Evolutionary conservation across 2,888 invertebrate genomes (phyloP), one percentile per base, ranked within the genome.

Genomic region (Luffia ferchaultella): DNA sequence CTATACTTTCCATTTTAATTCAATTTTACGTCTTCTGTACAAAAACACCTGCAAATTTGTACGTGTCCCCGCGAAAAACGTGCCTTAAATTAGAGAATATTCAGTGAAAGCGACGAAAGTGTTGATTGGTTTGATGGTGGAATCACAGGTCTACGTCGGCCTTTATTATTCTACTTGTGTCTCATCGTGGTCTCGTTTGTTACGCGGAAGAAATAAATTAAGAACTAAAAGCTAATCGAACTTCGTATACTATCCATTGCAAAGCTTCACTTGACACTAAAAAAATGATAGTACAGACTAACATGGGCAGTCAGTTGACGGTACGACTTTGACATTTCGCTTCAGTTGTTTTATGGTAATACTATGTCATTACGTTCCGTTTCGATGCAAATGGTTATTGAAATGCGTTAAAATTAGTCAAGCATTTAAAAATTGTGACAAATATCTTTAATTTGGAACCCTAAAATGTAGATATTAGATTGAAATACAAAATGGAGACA

Each of bases 131-230:
- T 61, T 54, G 55, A 56, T 58, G 54, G 56, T 57, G 60, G 56
- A 68, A 66, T 67, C 64, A 73, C 67, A 67, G 65, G 61, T 59
- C 55, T 54, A 61, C 60, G 56, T 57, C 59, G 30, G 60, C 67
- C 63, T 64, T 63, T 59, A 53, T 61, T 65, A 68, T 70, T 69
- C 66, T 72, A 69, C 64, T 69, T 70, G 61, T 68, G 71, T 71
- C 62, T 70, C 79, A 79, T 79, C 62, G 64, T 77, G 60, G 57
- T 57, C 65, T 65, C 60, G 67, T 67, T 55, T 46, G 58, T 54
- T 61, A 66, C 69, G 68, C 63, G 64, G 57, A 56, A 59, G 55
- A 51, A 65, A 65, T 60, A 64, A 66, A 64, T 57, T 64, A 70
- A 52, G 55, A n/a, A 63, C 54, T 57, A 52, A 45, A 55, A 57